Conservation (phyloP, 2,797 vertebrate genomes). For the Craterocephalus amniculus region DNA sequence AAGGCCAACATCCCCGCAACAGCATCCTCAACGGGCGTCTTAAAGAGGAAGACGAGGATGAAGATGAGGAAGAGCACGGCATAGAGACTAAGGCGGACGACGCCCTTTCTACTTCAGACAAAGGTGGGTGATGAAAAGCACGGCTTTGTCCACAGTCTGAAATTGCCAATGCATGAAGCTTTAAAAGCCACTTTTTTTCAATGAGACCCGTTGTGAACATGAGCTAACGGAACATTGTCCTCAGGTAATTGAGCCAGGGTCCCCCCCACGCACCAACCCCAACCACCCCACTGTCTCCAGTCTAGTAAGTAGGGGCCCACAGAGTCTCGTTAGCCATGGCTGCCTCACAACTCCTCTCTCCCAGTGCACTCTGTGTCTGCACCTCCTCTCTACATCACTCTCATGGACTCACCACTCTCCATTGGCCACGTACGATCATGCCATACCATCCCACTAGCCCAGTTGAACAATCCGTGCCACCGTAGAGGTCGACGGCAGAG, state of each 20-base stretch:
- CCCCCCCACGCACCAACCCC: slow-evolving; percentile 84
- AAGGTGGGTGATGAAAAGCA: slow-evolving; percentile 73
- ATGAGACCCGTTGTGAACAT: slow-evolving; percentile 79
- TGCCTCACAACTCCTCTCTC: slow-evolving; percentile 82
- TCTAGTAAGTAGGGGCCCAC: slow-evolving; percentile 85
- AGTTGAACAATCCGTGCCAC: slow-evolving; percentile 34
- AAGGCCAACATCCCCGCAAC: slow-evolving; percentile 85
- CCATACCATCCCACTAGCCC: slow-evolving; percentile 76
- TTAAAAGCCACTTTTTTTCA: slow-evolving; percentile 59
- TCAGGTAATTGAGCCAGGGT: slow-evolving; percentile 85
- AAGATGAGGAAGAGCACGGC: slow-evolving; percentile 71
- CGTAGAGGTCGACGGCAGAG: slow-evolving; percentile 38
- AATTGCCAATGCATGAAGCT: slow-evolving; percentile 61
- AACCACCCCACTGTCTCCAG: slow-evolving; percentile 84
- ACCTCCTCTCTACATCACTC: slow-evolving; percentile 76
- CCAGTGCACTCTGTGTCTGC: slow-evolving; percentile 77
- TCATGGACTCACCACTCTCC: slow-evolving; percentile 79
- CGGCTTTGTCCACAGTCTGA: slow-evolving; percentile 14
- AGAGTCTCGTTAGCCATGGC: slow-evolving; percentile 82
- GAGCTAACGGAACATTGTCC: slow-evolving; percentile 83
- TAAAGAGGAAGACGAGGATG: slow-evolving; percentile 63
- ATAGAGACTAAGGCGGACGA: slow-evolving; percentile 72
- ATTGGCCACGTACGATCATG: slow-evolving; percentile 76
- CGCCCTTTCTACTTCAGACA: slow-evolving; percentile 72
- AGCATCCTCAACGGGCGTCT: slow-evolving; percentile 82